Evolutionary conservation across 2,113 vertebrate species (phyloP), one percentile per base, ranked within the genome.

Genomic region (Raja brachyura): DNA sequence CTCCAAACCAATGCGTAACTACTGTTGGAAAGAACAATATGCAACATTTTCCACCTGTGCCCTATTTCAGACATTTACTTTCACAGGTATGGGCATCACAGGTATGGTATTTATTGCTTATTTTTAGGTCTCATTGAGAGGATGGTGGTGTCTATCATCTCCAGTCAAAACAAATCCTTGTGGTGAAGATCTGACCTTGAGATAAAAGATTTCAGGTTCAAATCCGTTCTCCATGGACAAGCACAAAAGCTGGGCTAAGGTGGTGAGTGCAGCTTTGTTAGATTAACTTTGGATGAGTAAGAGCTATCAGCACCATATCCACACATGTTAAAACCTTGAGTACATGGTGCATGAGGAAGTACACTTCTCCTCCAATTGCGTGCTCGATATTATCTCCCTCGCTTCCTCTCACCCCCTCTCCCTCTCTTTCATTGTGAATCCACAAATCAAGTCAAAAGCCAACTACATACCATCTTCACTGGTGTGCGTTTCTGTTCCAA

Each of bases 381-480:
- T 68, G 8, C 92, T 18, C 68, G 5, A 25, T 13, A 93, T 5
- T 31, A 68, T 48, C 31, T 31, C 39, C 39, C 39, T 48, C 39
- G 39, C 39, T 3, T 3, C 3, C 39, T 48, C 39, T 48, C 39
- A 1, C 39, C 39, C 39, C 39, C 39, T 48, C 39, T 48, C 39
- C 3, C 39, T 48, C 10, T 5, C 63, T 22, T 93, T 63, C 54
- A 28, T n/a, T 31, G 13, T n/a, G 28, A 93, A 94, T 85, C 73
- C 31, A 59, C 1, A 68, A 90, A 90, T 18, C 61, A 88, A 81
- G 93, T 33, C n/a, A 93, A 86, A 0, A 31, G 77, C 0, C 0
- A 10, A 0, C 0, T 86, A 93, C 96, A 0, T 96, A 99, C 99
- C 98, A 5, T 99, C 98, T n/a, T 99, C 98, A 0, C 98, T 99